Evolutionary conservation across 2,888 invertebrate genomes (phyloP).

Genomic region (Gisinianus flammeolus): DNA sequence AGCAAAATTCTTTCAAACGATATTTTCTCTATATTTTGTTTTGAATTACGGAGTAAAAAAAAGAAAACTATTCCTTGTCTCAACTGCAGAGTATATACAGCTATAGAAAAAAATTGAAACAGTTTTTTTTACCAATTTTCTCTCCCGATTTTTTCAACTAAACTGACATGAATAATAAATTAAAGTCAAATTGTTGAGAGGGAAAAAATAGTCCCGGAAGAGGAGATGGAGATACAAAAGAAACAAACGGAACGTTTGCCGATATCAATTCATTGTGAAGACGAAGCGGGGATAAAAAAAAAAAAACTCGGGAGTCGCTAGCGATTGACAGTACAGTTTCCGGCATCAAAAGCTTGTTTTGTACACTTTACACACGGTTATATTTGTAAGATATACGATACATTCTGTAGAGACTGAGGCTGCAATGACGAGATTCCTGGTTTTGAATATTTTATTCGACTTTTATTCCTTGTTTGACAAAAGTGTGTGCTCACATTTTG

Average conservation of each 20-base stretch:
- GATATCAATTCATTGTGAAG: slow-evolving; percentile 21
- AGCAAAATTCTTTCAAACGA: background rate
- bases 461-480: background rate
- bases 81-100: no score
- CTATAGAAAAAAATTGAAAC: background rate
- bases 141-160: background rate
- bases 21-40: background rate
- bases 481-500: background rate
- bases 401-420: background rate
- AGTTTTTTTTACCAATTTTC: background rate
- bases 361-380: slow-evolving; percentile 3
- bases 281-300: background rate
- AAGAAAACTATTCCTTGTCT: background rate
- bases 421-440: background rate
- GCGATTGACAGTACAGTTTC: slow-evolving; percentile 27
- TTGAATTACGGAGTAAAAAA: background rate
- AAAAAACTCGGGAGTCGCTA: background rate
- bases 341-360: slow-evolving; percentile 1
- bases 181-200: slow-evolving; percentile 26
- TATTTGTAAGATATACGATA: background rate
- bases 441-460: slow-evolving; percentile 29
- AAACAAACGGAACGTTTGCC: slow-evolving; percentile 1
- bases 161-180: slow-evolving; percentile 37
- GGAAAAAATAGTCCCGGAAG: slow-evolving; percentile 32
- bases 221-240: slow-evolving; percentile 13